Evolutionary conservation across 1,140 invertebrate genomes (phyloP), one percentile per base, ranked within the genome.

Genomic region (Papilio polyxenes): DNA sequence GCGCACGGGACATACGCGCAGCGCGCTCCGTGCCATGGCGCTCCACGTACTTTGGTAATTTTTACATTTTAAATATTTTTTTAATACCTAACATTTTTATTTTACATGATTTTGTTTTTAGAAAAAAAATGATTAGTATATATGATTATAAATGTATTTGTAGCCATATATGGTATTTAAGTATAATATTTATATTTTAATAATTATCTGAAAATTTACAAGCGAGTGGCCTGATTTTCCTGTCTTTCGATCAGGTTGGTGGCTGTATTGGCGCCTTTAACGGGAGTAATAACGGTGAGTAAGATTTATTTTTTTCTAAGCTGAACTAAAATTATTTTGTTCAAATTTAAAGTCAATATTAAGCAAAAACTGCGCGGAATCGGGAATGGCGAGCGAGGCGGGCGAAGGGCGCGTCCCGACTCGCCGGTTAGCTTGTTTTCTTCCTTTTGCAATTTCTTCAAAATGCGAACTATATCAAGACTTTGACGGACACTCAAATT

Each of bases 1-100:
- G 91, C 89, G 92, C 91, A 92, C 92, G 92, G 92, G 93, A 92
- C 85, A 87, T 86, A 85, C 84, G 91, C 92, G 92, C 90, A 90
- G 91, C 92, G 93, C 92, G 93, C 88, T 88, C 85, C 86, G 91
- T 88, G 92, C 91, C 89, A 93, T 94, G 93, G 90, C 93, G 88
- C 88, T 90, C 89, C 90, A 89, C 92, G 90, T 92, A 90, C 87
- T 93, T 87, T 92, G 91, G 93, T 94, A 89, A 81, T 53, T 51
- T 75, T 51, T 56, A 49, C 3, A 51, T 15, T 48, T 44, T 48
- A 78, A n/a, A 44, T 59, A 53, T 49, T 82, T 77, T 74, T 74
- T 80, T 44, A 65, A 31, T 53, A 44, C 79, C 75, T 48, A 53
- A 44, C 9, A 81, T 23, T 49, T 17, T 17, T 53, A 31, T 31